Percentiles rank a stretch among this genome's conserved stretches.
phyloP scores from a whole-genome alignment of 2,113 vertebrate genomes.

The Tragulus kanchil region DNA sequence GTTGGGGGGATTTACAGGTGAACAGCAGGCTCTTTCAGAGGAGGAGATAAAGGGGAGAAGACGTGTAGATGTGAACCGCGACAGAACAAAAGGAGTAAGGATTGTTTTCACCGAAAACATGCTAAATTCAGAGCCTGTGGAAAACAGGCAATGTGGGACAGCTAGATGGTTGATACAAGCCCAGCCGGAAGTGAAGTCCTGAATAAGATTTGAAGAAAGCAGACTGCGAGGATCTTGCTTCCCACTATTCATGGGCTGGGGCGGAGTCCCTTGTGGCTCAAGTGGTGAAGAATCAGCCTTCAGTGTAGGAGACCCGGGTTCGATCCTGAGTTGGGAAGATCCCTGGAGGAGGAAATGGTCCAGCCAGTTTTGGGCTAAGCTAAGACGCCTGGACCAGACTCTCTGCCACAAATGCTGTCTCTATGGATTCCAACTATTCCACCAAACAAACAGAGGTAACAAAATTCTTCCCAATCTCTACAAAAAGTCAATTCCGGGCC shows the following conservation, averaged over 20 bases:
- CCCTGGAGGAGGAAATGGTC: background rate
- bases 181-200: background rate
- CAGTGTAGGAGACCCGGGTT: background rate
- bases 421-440: background rate
- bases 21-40: background rate
- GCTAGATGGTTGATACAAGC: fast-evolving
- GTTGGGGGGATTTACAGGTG: background rate
- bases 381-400: background rate
- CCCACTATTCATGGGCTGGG: background rate
- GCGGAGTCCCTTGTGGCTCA: background rate
- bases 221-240: background rate
- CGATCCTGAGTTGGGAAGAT: background rate
- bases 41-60: background rate
- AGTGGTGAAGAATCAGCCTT: background rate
- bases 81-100: background rate
- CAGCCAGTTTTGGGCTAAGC: too few species aligned
- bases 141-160: background rate
- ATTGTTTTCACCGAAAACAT: background rate
- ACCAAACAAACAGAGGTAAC: background rate
- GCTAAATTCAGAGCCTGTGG: background rate
- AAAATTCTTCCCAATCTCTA: background rate
- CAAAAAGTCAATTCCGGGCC: background rate
- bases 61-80: background rate
- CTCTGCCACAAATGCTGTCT: background rate
- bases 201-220: background rate